phyloP scores from a whole-genome alignment of 92 coral and sea anemone species.

The Pocillopora grandis region DNA sequence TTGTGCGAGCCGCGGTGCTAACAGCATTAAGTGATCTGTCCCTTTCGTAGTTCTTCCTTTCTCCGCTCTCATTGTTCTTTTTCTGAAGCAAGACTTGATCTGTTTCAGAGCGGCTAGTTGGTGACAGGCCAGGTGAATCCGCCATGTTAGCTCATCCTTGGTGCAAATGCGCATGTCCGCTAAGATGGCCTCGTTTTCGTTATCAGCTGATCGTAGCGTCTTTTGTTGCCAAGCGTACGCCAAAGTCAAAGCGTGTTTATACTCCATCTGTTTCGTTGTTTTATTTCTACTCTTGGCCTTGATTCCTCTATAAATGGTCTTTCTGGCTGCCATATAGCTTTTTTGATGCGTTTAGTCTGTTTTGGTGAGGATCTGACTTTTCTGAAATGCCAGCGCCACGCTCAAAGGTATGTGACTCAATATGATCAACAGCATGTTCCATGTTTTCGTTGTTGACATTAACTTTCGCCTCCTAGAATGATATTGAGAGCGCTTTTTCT shows the following conservation, averaged over 20 bases:
- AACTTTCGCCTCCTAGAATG: not conserved
- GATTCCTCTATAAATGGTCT: slow-evolving; percentile 1
- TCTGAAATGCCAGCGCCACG: slow-evolving; percentile 46
- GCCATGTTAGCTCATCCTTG: slow-evolving; percentile 46
- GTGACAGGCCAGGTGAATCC: slow-evolving; percentile 39
- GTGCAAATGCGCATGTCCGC: slow-evolving; percentile 35
- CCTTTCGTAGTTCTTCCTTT: slow-evolving; percentile 61
- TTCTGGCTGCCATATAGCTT: not conserved
- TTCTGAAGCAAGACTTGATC: slow-evolving; percentile 18
- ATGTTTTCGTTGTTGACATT: not conserved
- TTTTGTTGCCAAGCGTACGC: slow-evolving; percentile 63
- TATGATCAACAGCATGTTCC: not conserved
- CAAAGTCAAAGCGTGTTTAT: slow-evolving; percentile 6
- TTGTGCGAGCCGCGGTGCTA: slow-evolving; percentile 85
- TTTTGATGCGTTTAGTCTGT: not conserved
- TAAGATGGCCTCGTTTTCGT: slow-evolving; percentile 69
- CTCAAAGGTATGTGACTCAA: slow-evolving; percentile 40
- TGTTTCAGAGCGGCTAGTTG: slow-evolving; percentile 23
- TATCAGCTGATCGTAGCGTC: slow-evolving; percentile 68
- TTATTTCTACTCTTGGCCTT: not conserved
- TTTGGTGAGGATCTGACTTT: slow-evolving; percentile 31
- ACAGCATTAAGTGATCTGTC: slow-evolving; percentile 73
- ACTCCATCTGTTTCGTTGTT: not conserved
- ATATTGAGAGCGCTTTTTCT: too few relatives aligned
- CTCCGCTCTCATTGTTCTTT: slow-evolving; percentile 60